phyloP scores from a whole-genome alignment of 2,113 vertebrate species.

The Arothron firmamentum region DNA sequence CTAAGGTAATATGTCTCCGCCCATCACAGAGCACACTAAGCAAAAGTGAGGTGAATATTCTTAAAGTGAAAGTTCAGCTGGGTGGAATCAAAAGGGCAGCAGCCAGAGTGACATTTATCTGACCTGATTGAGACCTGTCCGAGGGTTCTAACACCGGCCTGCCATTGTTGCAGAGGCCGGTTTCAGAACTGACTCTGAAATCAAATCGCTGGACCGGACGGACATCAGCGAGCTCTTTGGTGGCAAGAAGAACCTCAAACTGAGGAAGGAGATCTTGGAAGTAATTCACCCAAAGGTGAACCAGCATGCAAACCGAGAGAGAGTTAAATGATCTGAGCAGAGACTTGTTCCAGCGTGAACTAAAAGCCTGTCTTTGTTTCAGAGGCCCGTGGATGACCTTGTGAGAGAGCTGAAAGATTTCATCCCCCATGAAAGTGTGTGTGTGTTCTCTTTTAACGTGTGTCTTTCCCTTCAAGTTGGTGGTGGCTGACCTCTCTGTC shows the following conservation, averaged over 20 bases:
- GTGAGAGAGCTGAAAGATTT: neutral
- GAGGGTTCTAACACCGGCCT: neutral
- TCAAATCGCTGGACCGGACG: slow-evolving; percentile 10
- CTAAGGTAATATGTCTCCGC: too few species aligned
- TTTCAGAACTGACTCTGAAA: neutral
- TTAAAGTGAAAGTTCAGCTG: too few species aligned
- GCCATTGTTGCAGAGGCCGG: neutral
- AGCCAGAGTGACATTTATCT: too few species aligned
- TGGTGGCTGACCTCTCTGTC: neutral
- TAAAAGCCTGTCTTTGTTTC: slow-evolving; percentile 2
- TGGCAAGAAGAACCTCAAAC: accelerated
- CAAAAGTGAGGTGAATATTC: too few species aligned
- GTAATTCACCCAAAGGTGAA: slow-evolving; percentile 30
- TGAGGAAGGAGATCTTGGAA: slow-evolving; percentile 1
- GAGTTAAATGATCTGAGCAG: too few species aligned
- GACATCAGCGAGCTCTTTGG: slow-evolving; percentile 31
- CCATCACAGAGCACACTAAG: too few species aligned
- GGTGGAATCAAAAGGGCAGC: too few species aligned
- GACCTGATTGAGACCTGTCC: too few species aligned
- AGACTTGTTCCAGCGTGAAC: neutral
- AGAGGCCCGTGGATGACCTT: neutral
- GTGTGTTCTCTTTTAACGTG: neutral
- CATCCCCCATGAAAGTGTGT: slow-evolving; percentile 14
- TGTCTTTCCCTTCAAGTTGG: neutral
- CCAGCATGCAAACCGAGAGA: neutral